phyloP scores from a whole-genome alignment of 2,888 invertebrate species.

The Anthrax anthrax region DNA sequence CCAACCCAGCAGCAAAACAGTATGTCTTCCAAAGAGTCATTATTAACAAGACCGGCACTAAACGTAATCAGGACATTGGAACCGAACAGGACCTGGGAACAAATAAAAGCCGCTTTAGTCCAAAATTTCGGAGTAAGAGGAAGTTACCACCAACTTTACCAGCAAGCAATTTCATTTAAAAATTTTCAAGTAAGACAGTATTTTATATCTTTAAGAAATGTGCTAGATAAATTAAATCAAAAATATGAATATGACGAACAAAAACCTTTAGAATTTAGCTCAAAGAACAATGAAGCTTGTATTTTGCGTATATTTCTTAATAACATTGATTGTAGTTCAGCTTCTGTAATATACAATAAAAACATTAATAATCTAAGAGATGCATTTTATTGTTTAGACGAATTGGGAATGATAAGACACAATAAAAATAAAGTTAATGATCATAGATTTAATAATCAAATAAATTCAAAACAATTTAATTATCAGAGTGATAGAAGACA shows the following conservation, averaged over 20 bases:
- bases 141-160: constrained; percentile 8
- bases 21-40: constrained; percentile 12
- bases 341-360: constrained; percentile 7
- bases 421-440: constrained; percentile 6
- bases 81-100: constrained; percentile 8
- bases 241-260: constrained; percentile 12
- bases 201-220: constrained; percentile 9
- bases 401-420: constrained; percentile 8
- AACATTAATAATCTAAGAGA: constrained; percentile 7
- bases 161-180: constrained; percentile 2
- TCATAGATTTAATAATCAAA: constrained; percentile 4
- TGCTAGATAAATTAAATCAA: constrained; percentile 12
- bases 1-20: not conserved
- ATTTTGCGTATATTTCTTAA: constrained; percentile 13
- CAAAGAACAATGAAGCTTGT: constrained; percentile 10
- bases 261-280: constrained; percentile 12
- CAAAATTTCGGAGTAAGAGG: constrained; percentile 12
- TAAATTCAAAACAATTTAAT: not conserved
- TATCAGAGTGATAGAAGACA: constrained; percentile 19
- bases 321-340: constrained; percentile 12
- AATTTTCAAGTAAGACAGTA: constrained; percentile 11
- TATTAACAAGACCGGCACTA: constrained; percentile 12
- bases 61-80: constrained; percentile 11
- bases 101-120: constrained; percentile 7
- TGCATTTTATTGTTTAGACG: constrained; percentile 5